A percentile compares a stretch with the other conserved stretches of the same genome.
These are phyloP conservation scores for Cynodonichthys magdalenae DNA, from an alignment of 2,797 vertebrate genomes.

Conservation along the genomic window DNA sequence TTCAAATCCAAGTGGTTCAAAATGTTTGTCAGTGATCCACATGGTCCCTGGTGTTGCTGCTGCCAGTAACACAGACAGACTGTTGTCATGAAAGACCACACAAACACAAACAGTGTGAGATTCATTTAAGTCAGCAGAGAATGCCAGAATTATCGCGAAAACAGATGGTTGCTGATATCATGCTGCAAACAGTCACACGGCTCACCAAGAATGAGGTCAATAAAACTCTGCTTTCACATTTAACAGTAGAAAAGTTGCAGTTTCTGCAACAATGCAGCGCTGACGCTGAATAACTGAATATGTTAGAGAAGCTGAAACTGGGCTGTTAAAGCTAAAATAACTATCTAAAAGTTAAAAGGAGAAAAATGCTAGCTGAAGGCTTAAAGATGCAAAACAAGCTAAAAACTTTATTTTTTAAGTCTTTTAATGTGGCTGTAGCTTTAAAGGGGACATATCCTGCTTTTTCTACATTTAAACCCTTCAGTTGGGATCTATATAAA, in stretches of 20 bases:
- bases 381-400: no score
- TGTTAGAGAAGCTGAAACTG: no score
- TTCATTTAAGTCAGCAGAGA: conserved; percentile 14
- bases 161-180: conserved; percentile 44
- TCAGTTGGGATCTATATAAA: no score
- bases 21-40: conserved; percentile 16
- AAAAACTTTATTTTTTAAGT: no score
- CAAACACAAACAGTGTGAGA: conserved; percentile 55
- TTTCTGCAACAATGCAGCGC: not conserved
- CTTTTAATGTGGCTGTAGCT: no score
- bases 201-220: conserved; percentile 23
- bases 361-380: no score
- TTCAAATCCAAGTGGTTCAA: conserved; percentile 37
- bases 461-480: no score
- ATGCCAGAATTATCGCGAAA: conserved; percentile 38
- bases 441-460: no score
- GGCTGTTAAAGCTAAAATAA: no score
- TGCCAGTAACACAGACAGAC: conserved; percentile 35
- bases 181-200: conserved; percentile 31
- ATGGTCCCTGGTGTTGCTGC: conserved; percentile 14
- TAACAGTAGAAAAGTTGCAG: not conserved
- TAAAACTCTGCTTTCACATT: conserved; percentile 10
- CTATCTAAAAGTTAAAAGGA: no score
- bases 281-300: no score
- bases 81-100: conserved; percentile 63